Percentiles rank a stretch among this genome's conserved stretches.
phyloP scores from a whole-genome alignment of 2,888 invertebrate genomes.

The Eugnorisma glareosa region DNA sequence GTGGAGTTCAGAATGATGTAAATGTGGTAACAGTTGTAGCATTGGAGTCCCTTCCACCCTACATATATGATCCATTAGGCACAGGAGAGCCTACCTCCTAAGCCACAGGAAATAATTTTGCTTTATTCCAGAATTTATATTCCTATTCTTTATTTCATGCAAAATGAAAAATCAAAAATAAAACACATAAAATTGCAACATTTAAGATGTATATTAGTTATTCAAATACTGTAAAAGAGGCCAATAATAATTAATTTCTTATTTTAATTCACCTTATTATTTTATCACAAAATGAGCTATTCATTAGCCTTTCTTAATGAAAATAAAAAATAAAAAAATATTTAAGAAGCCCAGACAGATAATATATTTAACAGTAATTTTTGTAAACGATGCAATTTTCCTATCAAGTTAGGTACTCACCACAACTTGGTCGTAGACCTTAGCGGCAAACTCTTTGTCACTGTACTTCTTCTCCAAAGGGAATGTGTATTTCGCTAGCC shows the following conservation, averaged over 20 bases:
- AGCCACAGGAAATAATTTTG: background rate
- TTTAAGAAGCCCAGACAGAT: background rate
- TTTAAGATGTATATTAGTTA: background rate
- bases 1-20: no score
- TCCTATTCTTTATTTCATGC: background rate
- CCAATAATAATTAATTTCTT: no score
- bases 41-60: no score
- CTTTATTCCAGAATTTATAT: background rate
- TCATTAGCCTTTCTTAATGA: background rate
- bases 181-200: no score
- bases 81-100: no score
- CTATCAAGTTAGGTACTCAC: constrained; percentile 88
- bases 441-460: constrained; percentile 92
- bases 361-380: background rate
- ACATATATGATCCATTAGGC: background rate
- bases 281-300: background rate
- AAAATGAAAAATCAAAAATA: no score
- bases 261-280: background rate
- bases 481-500: constrained; percentile 96
- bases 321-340: background rate
- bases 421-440: constrained; percentile 94
- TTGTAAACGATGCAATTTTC: constrained; percentile 9
- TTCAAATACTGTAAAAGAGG: background rate
- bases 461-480: constrained; percentile 94
- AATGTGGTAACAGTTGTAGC: no score